Evolutionary conservation across 2,113 vertebrate genomes (phyloP).

Genomic region (Cottus gobio): DNA sequence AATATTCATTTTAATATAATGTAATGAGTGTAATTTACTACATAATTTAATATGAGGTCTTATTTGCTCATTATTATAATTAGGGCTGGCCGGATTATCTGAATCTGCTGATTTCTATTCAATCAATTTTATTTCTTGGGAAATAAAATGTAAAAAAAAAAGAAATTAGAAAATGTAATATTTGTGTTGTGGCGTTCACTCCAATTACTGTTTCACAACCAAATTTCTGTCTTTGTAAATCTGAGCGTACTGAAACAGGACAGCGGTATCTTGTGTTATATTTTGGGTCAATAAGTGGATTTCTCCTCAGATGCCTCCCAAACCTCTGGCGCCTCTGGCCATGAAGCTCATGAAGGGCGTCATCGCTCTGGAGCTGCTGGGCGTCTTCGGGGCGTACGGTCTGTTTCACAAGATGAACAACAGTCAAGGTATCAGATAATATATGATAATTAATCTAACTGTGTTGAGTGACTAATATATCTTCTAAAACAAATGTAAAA

Average conservation of each 20-base stretch:
- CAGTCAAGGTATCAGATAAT: conserved; percentile 74
- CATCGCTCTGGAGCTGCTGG: conserved; percentile 78
- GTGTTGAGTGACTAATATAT: too few species aligned
- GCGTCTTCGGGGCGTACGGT: conserved; percentile 75
- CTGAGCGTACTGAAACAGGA: too few species aligned
- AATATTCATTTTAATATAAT: not conserved
- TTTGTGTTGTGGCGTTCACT: too few species aligned
- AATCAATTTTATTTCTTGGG: not conserved
- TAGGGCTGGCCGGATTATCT: too few species aligned
- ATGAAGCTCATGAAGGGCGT: conserved; percentile 77
- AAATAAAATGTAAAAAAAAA: not conserved
- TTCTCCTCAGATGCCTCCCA: conserved; percentile 61
- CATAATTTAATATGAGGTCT: not conserved
- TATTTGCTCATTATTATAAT: too few species aligned
- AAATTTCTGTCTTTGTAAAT: too few species aligned
- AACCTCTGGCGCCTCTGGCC: conserved; percentile 60
- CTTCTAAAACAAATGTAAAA: not conserved
- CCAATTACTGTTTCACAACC: too few species aligned
- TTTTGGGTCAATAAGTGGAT: not conserved
- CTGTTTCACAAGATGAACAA: conserved; percentile 80
- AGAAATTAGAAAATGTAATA: too few species aligned
- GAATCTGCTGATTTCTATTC: too few species aligned
- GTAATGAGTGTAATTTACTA: not conserved
- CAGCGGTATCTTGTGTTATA: too few species aligned
- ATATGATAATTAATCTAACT: not conserved